Evolutionary conservation across 2,888 invertebrate species (phyloP), one percentile per base, ranked within the genome.

Genomic region (Allophyes oxyacanthae): DNA sequence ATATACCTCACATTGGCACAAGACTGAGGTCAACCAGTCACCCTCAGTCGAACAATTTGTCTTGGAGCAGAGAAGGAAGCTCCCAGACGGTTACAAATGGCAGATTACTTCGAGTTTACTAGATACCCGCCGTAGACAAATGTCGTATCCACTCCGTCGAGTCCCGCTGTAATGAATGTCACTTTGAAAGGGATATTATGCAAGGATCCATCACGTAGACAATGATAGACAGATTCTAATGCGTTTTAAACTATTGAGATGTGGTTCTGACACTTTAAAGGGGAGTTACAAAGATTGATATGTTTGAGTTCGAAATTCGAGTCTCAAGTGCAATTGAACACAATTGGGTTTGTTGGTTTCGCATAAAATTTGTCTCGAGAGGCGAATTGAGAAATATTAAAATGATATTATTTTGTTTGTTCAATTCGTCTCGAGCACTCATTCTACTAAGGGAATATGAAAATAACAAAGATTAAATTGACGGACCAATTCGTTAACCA

Each of bases 21-120:
- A 61, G 68, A 72, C 72, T 75, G 71, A 77, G 80, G 81, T 81
- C 74, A 75, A 72, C 67, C 81, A 80, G 78, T 64, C 74, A 75
- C 75, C 77, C 77, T 63, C 73, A 64, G 73, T 70, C 55, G 60
- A 75, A 72, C 82, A 58, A 86, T 88, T 87, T 87, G 84, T 88
- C 87, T 82, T 78, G 61, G 54, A 71, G 65, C 69, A 59, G 64
- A 72, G 72, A 64, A 84, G 85, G 84, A 84, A 85, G 79, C 83
- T 58, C 64, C 64, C 55, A 72, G 89, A 89, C 88, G 83, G 78
- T 75, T 81, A 89, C 86, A 89, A 89, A 89, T 89, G 78, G 88
- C 75, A 87, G 87, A 89, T 89, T 88, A 89, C 86, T 78, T 70
- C 60, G 79, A 86, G 86, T 83, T 85, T 84, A 83, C 84, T 85